These are phyloP conservation scores for Haemorhous mexicanus DNA, from an alignment of 2,113 vertebrate species.

Conservation along the genomic window DNA sequence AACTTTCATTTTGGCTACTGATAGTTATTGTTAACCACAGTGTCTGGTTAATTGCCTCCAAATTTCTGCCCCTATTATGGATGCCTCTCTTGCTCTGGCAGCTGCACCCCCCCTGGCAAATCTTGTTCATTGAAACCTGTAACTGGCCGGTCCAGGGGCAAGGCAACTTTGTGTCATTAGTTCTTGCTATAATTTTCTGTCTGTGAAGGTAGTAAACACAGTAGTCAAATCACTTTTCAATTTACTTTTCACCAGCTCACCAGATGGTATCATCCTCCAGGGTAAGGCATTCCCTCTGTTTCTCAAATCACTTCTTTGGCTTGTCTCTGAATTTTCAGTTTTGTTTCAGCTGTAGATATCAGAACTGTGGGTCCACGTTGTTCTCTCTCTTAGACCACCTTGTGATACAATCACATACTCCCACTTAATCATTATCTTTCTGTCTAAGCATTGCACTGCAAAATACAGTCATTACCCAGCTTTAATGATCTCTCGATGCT, in stretches of 20 bases:
- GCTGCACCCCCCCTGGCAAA: not conserved
- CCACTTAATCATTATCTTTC: not conserved
- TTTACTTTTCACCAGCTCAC: not conserved
- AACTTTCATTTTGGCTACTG: not conserved
- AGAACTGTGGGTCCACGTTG: not conserved
- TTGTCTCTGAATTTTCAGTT: not conserved
- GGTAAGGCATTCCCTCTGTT: not conserved
- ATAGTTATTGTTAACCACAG: not conserved
- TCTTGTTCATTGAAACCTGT: not conserved
- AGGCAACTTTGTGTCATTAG: not conserved
- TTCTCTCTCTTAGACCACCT: not conserved
- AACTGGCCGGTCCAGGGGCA: not conserved
- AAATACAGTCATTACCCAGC: not conserved
- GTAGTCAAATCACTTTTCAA: not conserved
- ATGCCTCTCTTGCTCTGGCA: not conserved
- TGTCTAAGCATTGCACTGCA: not conserved
- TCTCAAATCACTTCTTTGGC: not conserved
- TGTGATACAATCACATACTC: not conserved
- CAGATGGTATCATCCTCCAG: accelerated
- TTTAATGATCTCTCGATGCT: not conserved
- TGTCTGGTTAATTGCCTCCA: not conserved
- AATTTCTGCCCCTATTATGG: not conserved
- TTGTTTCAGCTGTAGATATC: not conserved
- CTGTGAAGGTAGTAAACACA: not conserved
- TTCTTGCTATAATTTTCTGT: not conserved